Conservation (phyloP, 2,888 invertebrate genomes). For the Auanema freiburgensis region DNA sequence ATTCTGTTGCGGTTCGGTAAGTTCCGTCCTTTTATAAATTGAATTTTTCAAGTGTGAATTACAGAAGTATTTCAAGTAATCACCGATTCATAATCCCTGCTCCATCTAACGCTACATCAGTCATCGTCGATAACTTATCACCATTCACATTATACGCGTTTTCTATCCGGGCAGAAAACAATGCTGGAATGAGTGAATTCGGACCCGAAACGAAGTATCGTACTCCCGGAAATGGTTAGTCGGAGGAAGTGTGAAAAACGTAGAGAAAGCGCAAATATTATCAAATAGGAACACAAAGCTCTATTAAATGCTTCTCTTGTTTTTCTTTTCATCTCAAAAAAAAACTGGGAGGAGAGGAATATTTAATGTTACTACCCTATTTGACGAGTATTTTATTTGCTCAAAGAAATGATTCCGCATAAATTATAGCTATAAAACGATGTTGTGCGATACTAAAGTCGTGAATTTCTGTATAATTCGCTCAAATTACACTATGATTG, state of each 20-base stretch:
- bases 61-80: constrained; percentile 13
- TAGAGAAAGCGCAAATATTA: neutral
- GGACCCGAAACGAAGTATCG: constrained; percentile 53
- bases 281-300: neutral
- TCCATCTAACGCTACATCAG: constrained; percentile 49
- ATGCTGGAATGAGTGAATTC: constrained; percentile 57
- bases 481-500: neutral
- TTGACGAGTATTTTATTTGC: no score
- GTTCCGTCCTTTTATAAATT: neutral
- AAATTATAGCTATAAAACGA: no score
- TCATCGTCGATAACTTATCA: constrained; percentile 47
- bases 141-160: constrained; percentile 45
- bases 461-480: no score
- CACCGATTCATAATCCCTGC: constrained; percentile 46
- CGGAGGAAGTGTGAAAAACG: neutral
- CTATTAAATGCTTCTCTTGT: constrained; percentile 10
- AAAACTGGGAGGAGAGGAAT: no score
- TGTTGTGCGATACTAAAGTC: no score
- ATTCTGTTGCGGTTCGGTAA: constrained; percentile 21
- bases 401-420: no score
- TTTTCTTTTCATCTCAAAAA: neutral
- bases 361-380: no score
- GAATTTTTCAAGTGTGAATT: neutral
- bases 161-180: constrained; percentile 58
- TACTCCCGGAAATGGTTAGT: constrained; percentile 47